A percentile compares a stretch with the other conserved stretches of the same genome.
phyloP scores from a whole-genome alignment of 2,113 vertebrate genomes.

The Brachypteracias leptosomus region DNA sequence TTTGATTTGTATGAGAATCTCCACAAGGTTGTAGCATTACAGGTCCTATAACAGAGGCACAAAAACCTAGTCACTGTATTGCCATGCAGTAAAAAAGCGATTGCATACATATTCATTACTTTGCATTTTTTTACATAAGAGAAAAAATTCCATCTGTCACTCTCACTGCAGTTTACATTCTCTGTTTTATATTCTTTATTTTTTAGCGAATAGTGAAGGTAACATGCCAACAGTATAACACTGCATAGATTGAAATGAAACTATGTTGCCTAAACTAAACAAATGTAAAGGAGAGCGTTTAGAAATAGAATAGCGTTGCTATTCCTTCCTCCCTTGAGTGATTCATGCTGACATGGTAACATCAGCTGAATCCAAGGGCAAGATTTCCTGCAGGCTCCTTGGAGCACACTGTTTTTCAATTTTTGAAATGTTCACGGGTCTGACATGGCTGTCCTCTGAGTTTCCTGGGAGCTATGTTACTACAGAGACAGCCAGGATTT shows the following conservation, averaged over 20 bases:
- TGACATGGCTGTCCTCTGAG: neutral
- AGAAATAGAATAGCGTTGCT: conserved; percentile 37
- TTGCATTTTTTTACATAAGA: conserved; percentile 12
- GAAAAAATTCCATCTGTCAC: conserved; percentile 14
- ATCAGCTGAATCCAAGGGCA: conserved; percentile 6
- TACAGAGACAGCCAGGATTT: neutral
- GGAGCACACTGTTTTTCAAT: neutral
- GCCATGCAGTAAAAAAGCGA: neutral
- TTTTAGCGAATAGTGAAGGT: neutral
- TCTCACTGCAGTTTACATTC: neutral
- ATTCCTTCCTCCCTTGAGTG: neutral
- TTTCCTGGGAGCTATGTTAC: neutral
- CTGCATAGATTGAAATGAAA: conserved; percentile 20
- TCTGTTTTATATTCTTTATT: neutral
- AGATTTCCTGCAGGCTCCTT: conserved; percentile 28
- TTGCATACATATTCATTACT: conserved; percentile 19
- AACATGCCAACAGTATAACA: conserved; percentile 17
- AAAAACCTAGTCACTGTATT: neutral
- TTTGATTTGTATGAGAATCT: neutral
- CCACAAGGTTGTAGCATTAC: neutral
- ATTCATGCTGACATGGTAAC: conserved; percentile 44
- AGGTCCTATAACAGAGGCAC: neutral
- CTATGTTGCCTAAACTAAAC: conserved; percentile 1
- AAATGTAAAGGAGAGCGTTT: conserved; percentile 14
- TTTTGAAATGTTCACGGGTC: conserved; percentile 10